Conservation (phyloP, 30 jellyfish, hydroid and myxozoan genomes). For the Cassiopea andromeda region DNA sequence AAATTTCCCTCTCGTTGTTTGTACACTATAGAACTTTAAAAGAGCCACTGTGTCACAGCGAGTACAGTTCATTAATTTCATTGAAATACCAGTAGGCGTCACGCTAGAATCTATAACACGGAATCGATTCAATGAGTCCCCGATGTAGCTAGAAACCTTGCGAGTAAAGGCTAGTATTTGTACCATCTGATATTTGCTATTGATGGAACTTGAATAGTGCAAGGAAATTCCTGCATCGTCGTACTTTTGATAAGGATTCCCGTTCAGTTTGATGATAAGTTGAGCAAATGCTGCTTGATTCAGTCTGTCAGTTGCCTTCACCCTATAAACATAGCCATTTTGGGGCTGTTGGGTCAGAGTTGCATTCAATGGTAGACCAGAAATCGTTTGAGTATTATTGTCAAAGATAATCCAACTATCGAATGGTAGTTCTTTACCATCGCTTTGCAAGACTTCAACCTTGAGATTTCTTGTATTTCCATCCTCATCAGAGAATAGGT, state of each 20-base stretch:
- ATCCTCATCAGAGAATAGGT: constrained; percentile 76
- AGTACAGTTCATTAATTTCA: constrained; percentile 51
- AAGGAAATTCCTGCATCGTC: constrained; percentile 21
- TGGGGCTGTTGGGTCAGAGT: constrained; percentile 68
- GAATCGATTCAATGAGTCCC: constrained; percentile 22
- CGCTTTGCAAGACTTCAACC: constrained; percentile 34
- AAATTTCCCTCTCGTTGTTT: constrained; percentile 1
- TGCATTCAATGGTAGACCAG: constrained; percentile 79
- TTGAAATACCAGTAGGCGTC: constrained; percentile 13
- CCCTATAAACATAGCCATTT: constrained; percentile 66
- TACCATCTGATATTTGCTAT: constrained; percentile 27
- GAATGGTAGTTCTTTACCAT: constrained; percentile 29
- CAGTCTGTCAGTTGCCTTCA: constrained; percentile 85
- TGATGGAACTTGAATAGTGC: neutral
- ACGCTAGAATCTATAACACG: constrained; percentile 19
- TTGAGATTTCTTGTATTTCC: constrained; percentile 64
- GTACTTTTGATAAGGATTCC: constrained; percentile 46
- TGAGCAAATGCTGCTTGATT: constrained; percentile 61
- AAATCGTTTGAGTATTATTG: constrained; percentile 46
- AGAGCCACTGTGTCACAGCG: constrained; percentile 33
- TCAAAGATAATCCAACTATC: constrained; percentile 72
- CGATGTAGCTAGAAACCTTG: constrained; percentile 49
- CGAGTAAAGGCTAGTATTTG: constrained; percentile 53
- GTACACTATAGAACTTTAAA: neutral
- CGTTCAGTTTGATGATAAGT: constrained; percentile 45